Evolutionary conservation across 2,888 invertebrate species (phyloP).

Genomic region (Eurytoma adleriae): DNA sequence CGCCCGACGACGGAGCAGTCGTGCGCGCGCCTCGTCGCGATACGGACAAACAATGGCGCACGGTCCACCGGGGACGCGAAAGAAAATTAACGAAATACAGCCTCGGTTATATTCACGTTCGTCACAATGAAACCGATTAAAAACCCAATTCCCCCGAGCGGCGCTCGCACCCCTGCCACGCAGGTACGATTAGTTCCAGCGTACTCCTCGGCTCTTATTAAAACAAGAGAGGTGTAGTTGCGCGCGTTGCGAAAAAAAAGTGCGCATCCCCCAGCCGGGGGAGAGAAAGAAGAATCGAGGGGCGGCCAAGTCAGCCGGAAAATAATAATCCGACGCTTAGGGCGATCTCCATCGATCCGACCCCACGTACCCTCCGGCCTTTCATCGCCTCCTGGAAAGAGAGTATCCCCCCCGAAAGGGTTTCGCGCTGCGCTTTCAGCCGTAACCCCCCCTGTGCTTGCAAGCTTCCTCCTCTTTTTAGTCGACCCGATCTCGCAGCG

Average conservation of each 20-base stretch:
- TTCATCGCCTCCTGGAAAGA: conserved; percentile 48
- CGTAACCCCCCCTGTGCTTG: background rate
- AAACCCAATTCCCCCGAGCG: conserved; percentile 31
- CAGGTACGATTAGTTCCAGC: conserved; percentile 51
- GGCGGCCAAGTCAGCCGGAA: conserved; percentile 56
- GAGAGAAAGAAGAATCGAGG: conserved; percentile 28
- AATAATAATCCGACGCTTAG: conserved; percentile 64
- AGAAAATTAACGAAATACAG: conserved; percentile 29
- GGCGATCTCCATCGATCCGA: conserved; percentile 63
- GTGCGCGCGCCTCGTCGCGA: background rate
- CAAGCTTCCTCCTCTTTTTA: background rate
- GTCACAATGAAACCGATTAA: conserved; percentile 44
- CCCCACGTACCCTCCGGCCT: conserved; percentile 21
- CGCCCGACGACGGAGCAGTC: background rate
- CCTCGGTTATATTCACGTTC: background rate
- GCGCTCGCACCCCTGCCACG: background rate
- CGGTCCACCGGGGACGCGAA: background rate
- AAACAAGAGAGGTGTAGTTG: conserved; percentile 2
- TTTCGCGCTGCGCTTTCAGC: background rate
- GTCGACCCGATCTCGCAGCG: conserved; percentile 16
- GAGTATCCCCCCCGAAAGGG: too few relatives aligned
- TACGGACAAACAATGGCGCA: background rate
- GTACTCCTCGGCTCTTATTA: conserved; percentile 27
- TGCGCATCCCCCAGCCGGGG: background rate
- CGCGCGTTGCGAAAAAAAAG: conserved; percentile 6